Conservation (phyloP, 2,797 vertebrate genomes). For the Spinus olivaceus region DNA sequence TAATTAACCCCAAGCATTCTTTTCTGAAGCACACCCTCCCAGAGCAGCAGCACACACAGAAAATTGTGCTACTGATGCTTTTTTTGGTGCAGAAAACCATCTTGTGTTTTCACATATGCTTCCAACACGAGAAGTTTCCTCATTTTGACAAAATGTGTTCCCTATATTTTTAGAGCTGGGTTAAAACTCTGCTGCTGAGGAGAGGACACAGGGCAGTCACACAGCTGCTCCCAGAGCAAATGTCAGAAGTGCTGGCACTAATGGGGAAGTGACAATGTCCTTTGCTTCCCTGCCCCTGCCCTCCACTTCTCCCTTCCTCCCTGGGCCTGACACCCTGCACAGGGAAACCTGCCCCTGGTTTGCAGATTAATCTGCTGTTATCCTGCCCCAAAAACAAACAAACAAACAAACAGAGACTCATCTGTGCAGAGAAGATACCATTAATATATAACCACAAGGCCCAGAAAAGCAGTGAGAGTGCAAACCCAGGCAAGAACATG, state of each 20-base stretch:
- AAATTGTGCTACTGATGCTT: not conserved
- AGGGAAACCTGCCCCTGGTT: not conserved
- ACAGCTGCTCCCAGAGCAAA: not conserved
- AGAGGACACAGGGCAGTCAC: not conserved
- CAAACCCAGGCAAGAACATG: not conserved
- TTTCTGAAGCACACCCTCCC: not conserved
- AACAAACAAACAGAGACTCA: not conserved
- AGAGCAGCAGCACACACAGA: not conserved
- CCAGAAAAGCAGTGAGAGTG: not conserved
- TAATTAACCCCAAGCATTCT: not conserved
- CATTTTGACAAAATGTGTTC: not conserved
- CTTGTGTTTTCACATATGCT: not conserved
- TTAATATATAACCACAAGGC: not conserved
- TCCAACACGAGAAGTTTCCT: not conserved
- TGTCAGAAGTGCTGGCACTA: not conserved
- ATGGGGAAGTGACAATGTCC: slow-evolving; percentile 11
- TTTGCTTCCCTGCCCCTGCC: slow-evolving; percentile 41
- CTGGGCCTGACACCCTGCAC: not conserved
- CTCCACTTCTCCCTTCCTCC: slow-evolving; percentile 45
- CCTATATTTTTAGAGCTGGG: not conserved
- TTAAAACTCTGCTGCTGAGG: not conserved
- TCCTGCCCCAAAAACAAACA: not conserved
- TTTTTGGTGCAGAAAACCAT: not conserved
- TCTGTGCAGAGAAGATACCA: not conserved
- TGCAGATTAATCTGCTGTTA: not conserved